A percentile compares a stretch with the other conserved stretches of the same genome.
These are phyloP conservation scores for Ganaspis brasiliensis DNA, from an alignment of 2,888 invertebrate species.

Conservation along the genomic window DNA sequence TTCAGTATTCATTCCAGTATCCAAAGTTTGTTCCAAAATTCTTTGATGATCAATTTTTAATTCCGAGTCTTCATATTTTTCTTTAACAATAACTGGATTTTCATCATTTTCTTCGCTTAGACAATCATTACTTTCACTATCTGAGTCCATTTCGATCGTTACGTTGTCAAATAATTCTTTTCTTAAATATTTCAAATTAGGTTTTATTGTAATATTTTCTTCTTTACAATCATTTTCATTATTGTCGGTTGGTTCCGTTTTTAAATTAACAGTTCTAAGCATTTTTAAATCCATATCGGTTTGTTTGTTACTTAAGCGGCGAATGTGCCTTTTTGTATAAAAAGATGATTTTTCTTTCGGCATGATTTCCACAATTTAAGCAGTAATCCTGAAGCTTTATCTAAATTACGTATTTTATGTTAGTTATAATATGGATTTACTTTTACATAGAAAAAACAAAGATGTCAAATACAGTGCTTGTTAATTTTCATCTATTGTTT, in stretches of 20 bases:
- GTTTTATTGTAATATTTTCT: neutral
- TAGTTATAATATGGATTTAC: neutral
- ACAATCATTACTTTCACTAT: conserved; percentile 2
- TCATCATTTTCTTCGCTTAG: neutral
- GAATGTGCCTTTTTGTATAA: neutral
- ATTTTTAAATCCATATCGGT: neutral
- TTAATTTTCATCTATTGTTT: too few species aligned
- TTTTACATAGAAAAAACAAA: too few species aligned
- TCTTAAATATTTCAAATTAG: neutral
- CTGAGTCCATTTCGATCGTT: neutral
- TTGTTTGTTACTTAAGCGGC: neutral
- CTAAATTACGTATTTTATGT: neutral
- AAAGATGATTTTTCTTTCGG: conserved; percentile 4
- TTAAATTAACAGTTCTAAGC: neutral
- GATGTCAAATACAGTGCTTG: too few species aligned
- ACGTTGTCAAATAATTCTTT: neutral
- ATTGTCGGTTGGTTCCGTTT: neutral
- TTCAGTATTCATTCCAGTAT: too few species aligned
- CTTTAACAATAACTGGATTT: neutral
- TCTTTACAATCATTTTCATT: neutral
- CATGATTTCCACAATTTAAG: neutral
- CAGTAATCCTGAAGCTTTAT: neutral
- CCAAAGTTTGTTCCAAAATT: too few species aligned
- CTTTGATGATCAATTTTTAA: too few species aligned
- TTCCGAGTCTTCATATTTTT: neutral